Percentiles rank a stretch among this genome's conserved stretches.
Evolutionary conservation across 2,888 invertebrate genomes (phyloP).

Genomic region (Aporophyla lueneburgensis): DNA sequence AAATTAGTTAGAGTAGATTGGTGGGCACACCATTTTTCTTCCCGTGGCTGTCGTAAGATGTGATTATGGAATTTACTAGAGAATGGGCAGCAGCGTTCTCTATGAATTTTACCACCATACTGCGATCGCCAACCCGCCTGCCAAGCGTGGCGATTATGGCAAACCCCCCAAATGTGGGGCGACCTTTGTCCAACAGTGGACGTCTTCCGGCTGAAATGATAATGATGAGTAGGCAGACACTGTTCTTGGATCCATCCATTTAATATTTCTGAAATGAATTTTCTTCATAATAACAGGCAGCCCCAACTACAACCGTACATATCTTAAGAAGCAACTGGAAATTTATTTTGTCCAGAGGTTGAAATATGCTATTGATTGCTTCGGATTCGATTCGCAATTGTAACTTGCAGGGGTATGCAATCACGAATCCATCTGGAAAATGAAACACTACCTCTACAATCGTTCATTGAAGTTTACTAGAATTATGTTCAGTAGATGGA

Average conservation of each 20-base stretch:
- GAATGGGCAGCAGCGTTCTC: too few relatives aligned
- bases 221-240: too few relatives aligned
- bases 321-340: background rate
- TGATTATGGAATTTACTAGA: too few relatives aligned
- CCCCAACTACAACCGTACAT: too few relatives aligned
- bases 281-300: background rate
- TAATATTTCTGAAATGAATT: background rate
- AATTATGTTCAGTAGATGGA: background rate
- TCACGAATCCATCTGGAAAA: conserved; percentile 1
- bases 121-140: too few relatives aligned
- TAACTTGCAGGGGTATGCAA: background rate
- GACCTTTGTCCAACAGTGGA: too few relatives aligned
- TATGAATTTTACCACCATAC: too few relatives aligned
- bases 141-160: too few relatives aligned
- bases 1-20: background rate
- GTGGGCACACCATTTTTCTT: too few relatives aligned
- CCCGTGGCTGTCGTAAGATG: too few relatives aligned
- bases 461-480: background rate
- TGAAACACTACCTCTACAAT: conserved; percentile 2
- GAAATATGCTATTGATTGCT: conserved; percentile 14
- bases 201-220: too few relatives aligned
- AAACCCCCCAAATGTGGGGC: too few relatives aligned
- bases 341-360: conserved; percentile 10
- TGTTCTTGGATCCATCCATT: background rate
- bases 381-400: background rate